These are phyloP conservation scores for Falco naumanni DNA, from an alignment of 2,797 vertebrate species.

Conservation along the genomic window DNA sequence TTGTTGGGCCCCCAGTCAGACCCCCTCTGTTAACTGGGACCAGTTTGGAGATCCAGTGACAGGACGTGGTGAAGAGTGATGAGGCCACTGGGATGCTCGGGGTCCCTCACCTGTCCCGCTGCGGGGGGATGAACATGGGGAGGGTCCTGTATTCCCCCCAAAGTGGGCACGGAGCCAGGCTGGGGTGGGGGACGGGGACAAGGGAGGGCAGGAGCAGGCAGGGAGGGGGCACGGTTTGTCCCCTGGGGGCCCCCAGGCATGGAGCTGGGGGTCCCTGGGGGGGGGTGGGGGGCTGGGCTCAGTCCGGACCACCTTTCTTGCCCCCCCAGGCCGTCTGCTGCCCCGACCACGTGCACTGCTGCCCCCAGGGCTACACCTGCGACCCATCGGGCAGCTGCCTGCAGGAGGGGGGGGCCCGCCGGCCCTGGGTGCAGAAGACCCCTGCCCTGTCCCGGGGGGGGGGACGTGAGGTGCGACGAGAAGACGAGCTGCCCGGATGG, in stretches of 20 bases:
- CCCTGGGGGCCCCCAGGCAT: accelerated
- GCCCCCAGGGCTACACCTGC: constrained; percentile 81
- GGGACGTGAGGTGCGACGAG: constrained; percentile 77
- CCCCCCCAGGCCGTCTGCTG: constrained; percentile 85
- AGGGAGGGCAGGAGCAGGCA: background rate
- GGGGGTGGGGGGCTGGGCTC: background rate
- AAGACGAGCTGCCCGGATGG: constrained; percentile 78
- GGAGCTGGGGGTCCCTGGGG: background rate
- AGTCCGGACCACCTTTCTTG: too few relatives aligned
- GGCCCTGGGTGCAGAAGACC: constrained; percentile 66
- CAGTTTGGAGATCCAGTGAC: background rate
- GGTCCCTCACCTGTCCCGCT: accelerated
- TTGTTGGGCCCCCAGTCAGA: background rate
- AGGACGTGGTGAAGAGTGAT: accelerated
- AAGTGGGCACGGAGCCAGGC: too few relatives aligned
- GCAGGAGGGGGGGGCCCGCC: background rate
- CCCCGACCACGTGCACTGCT: constrained; percentile 86
- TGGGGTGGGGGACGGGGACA: background rate
- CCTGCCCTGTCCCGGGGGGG: background rate
- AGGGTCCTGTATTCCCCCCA: too few relatives aligned
- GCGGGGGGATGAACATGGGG: background rate
- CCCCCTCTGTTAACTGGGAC: background rate
- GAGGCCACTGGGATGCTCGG: background rate
- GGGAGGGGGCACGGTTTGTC: background rate
- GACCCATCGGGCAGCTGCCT: constrained; percentile 73